Evolutionary conservation across 2,113 vertebrate genomes (phyloP).

Genomic region (Syngnathoides biaculeatus): DNA sequence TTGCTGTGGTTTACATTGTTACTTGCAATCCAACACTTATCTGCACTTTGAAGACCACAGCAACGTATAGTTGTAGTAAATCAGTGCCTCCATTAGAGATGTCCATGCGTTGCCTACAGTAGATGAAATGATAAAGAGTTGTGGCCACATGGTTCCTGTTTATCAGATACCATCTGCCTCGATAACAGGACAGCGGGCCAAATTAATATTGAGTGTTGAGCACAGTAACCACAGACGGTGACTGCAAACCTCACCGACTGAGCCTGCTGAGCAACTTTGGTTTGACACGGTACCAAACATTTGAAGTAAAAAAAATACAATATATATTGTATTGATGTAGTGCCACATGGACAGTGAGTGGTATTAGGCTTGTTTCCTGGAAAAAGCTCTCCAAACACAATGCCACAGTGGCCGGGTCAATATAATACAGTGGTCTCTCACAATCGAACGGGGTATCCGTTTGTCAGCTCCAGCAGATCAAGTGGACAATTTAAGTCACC

Average conservation of each 20-base stretch:
- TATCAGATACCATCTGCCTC: conserved; percentile 67
- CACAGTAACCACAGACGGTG: conserved; percentile 43
- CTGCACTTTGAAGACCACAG: not conserved
- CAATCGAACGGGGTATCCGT: conserved; percentile 24
- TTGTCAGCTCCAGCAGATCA: conserved; percentile 21
- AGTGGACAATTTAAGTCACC: conserved; percentile 30
- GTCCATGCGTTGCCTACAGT: not conserved
- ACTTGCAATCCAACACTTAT: not conserved
- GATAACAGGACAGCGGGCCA: conserved; percentile 52
- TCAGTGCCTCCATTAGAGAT: not conserved
- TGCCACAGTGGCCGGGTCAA: conserved; percentile 24
- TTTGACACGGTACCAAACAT: not conserved
- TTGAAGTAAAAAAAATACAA: conserved; percentile 7
- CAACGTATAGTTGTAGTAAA: not conserved
- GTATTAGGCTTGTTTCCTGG: conserved; percentile 36
- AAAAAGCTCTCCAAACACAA: conserved; percentile 20
- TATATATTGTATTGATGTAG: conserved; percentile 5
- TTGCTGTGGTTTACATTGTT: not conserved
- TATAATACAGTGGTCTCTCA: conserved; percentile 28
- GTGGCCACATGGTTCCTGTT: conserved; percentile 44
- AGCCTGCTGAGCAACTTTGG: conserved; percentile 35
- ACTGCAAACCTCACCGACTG: conserved; percentile 43
- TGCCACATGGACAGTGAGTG: conserved; percentile 10
- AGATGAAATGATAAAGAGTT: not conserved
- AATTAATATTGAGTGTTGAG: conserved; percentile 63